Evolutionary conservation across 2,113 vertebrate genomes (phyloP), one percentile per base, ranked within the genome.

Genomic region (Danio rerio): DNA sequence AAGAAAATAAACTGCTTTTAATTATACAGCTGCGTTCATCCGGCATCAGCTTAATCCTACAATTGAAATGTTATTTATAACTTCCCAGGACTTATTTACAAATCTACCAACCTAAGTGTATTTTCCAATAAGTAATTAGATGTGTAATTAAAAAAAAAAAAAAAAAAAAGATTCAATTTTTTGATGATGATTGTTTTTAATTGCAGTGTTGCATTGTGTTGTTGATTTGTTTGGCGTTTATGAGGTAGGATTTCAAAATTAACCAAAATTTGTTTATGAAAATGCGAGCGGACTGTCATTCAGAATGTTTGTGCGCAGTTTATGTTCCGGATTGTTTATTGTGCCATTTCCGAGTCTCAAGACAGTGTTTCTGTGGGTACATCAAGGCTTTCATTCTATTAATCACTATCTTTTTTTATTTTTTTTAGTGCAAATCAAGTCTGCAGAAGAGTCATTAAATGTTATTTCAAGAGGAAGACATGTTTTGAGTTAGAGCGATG

Each of bases 1-100:
- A 65, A 77, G 21, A 21, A 80, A 58, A 75, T 72, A 73, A 81
- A 81, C 49, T 40, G 80, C 15, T 20, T 81, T 53, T 72, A 73
- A 70, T 81, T 73, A 73, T 53, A 72, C 20, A 63, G 53, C 56
- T 73, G 45, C 16, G 8, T 81, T 20, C 6, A 20, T 31, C 6
- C 5, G 10, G 61, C 47, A 50, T 50, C 53, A 45, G n/a, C 56
- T 16, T 40, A 72, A 63, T 72, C 15, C 0, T 31, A 15, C 1
- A 1, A 9, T 45, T 42, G 10, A 80, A 50, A 65, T 20, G 0
- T 12, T 15, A 65, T 53, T 52, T 50, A 21, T 63, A 65, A 8
- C 21, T 42, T 58, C 53, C 16, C 50, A 16, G 69, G 20, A 10
- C 52, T n/a, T 73, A 55, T 73, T 73, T 53, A 20, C 9, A 69